A percentile compares a stretch with the other conserved stretches of the same genome.
Conservation (phyloP, 2,113 vertebrate genomes). For the Probosciger aterrimus region DNA sequence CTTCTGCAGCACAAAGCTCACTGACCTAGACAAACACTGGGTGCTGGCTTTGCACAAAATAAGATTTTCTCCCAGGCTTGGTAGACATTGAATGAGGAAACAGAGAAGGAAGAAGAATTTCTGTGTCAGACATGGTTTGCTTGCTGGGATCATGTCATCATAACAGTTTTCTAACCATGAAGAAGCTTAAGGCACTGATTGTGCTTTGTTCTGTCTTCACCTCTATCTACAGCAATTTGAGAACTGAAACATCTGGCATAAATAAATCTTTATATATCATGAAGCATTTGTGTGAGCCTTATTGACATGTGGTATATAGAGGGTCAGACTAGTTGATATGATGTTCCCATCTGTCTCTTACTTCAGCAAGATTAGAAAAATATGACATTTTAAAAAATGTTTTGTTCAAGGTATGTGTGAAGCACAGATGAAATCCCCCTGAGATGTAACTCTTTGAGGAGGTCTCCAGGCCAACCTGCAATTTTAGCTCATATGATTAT, state of each 20-base stretch:
- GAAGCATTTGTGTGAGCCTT: background rate
- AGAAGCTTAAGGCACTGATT: background rate
- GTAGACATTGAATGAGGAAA: background rate
- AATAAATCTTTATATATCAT: background rate
- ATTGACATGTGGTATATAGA: background rate
- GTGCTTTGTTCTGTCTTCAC: background rate
- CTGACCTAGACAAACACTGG: background rate
- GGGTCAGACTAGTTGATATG: background rate
- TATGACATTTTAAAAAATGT: background rate
- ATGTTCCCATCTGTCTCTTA: background rate
- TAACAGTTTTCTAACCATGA: background rate
- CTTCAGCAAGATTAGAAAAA: background rate
- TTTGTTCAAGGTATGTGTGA: background rate
- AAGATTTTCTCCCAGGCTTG: background rate
- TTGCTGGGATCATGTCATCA: background rate
- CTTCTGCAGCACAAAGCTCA: background rate
- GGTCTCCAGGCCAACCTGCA: background rate
- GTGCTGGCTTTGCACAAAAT: background rate
- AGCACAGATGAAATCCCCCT: background rate
- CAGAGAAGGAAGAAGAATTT: background rate
- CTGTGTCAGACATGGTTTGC: background rate
- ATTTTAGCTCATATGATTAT: background rate
- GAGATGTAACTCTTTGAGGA: background rate
- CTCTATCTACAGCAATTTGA: background rate
- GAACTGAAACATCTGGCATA: background rate